Percentiles rank a stretch among this genome's conserved stretches.
phyloP scores from a whole-genome alignment of 2,888 invertebrate species.

The Erebia palarica region DNA sequence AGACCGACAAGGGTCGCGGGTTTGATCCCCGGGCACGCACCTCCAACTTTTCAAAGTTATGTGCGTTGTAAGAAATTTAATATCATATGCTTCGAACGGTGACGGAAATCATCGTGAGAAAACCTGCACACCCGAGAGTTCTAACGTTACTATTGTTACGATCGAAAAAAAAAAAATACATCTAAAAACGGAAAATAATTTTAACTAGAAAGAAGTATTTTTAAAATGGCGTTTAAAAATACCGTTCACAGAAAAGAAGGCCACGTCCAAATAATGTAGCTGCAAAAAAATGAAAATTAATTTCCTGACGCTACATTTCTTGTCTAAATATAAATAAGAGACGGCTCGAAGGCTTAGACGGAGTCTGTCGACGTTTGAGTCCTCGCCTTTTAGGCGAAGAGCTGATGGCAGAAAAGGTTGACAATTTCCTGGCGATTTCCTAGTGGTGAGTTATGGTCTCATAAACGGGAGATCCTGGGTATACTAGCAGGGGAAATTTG shows the following conservation, averaged over 20 bases:
- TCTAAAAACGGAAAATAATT: background rate
- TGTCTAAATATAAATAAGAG: constrained; percentile 57
- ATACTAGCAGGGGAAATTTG: no score
- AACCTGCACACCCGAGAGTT: no score
- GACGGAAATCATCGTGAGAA: no score
- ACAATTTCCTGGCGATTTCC: no score
- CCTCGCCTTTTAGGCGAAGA: constrained; percentile 59
- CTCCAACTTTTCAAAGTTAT: no score
- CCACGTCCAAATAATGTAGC: constrained; percentile 36
- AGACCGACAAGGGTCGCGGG: no score
- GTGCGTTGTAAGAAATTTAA: no score
- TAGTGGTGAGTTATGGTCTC: no score
- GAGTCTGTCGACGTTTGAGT: constrained; percentile 68
- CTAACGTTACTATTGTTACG: background rate
- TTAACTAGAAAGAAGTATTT: constrained; percentile 15
- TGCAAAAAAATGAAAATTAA: constrained; percentile 48
- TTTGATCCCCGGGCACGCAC: no score
- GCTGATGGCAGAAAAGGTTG: no score
- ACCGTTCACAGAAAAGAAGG: constrained; percentile 31
- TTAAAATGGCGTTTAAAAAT: constrained; percentile 30
- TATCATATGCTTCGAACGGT: no score
- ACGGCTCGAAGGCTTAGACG: constrained; percentile 64
- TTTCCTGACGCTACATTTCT: constrained; percentile 65
- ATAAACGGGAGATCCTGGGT: no score
- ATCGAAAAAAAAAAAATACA: background rate